A percentile compares a stretch with the other conserved stretches of the same genome.
These are phyloP conservation scores for Gandaritis pyraliata DNA, from an alignment of 2,888 invertebrate genomes.

Conservation along the genomic window DNA sequence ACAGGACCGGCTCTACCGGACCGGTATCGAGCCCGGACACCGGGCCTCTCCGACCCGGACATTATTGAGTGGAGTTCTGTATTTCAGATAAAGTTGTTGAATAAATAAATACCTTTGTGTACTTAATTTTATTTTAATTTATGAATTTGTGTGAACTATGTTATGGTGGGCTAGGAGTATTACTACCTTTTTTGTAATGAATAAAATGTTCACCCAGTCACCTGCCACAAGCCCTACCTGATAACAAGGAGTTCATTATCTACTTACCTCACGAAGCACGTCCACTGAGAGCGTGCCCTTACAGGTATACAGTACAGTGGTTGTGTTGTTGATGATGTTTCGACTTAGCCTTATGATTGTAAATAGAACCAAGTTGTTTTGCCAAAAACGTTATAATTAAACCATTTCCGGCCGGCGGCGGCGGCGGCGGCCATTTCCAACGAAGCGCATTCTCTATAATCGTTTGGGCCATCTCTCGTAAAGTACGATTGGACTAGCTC, in stretches of 20 bases:
- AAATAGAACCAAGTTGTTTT: conserved; percentile 1
- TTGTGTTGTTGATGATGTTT: neutral
- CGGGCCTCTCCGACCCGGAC: conserved; percentile 33
- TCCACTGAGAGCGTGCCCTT: no score
- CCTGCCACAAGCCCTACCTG: no score
- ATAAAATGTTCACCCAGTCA: no score
- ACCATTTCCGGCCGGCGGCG: neutral
- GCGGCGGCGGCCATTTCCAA: neutral
- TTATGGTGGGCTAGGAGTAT: no score
- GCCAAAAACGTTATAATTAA: neutral
- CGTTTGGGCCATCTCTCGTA: conserved; percentile 18
- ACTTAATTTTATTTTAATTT: no score
- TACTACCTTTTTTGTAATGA: no score
- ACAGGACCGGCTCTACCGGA: conserved; percentile 1
- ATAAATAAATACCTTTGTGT: no score
- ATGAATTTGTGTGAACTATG: no score
- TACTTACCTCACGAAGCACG: no score
- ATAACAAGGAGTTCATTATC: no score
- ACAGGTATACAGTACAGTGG: no score
- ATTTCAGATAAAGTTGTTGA: neutral
- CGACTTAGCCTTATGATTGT: neutral
- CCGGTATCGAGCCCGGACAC: neutral
- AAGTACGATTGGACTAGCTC: conserved; percentile 13
- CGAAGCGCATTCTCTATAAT: conserved; percentile 18
- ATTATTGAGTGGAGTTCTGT: conserved; percentile 2